Percentiles rank a stretch among this genome's conserved stretches.
phyloP scores from a whole-genome alignment of 2,113 vertebrate genomes.

The Epinephelus moara region DNA sequence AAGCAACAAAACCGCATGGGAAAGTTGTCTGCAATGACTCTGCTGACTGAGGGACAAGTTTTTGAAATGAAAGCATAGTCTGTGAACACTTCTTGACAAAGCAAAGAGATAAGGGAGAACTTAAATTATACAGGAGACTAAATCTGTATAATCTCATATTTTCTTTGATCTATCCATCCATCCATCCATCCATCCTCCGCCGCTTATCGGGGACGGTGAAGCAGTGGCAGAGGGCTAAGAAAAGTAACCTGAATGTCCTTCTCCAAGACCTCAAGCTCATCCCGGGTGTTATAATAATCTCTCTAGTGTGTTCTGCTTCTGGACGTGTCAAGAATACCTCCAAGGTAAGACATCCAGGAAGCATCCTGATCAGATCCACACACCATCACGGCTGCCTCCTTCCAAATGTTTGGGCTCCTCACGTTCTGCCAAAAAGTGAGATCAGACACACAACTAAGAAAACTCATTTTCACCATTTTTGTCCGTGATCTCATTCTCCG shows the following conservation, averaged over 20 bases:
- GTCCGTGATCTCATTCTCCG: neutral
- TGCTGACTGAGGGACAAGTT: slow-evolving; percentile 7
- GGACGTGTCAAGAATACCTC: neutral
- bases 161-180: neutral
- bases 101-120: neutral
- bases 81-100: neutral
- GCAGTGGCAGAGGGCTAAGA: neutral
- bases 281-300: slow-evolving; percentile 4
- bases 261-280: neutral
- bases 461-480: neutral
- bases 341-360: neutral
- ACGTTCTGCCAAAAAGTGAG: neutral
- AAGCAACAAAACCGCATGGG: slow-evolving; percentile 29
- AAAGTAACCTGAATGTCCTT: neutral
- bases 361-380: neutral
- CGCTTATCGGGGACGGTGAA: neutral
- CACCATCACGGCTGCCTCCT: neutral
- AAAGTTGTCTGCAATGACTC: slow-evolving; percentile 6
- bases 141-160: slow-evolving; percentile 13
- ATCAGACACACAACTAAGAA: neutral
- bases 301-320: neutral
- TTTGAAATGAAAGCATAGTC: slow-evolving; percentile 16
- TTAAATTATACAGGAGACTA: neutral
- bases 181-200: neutral
- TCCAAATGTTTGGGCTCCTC: neutral